Conservation (phyloP, 2,888 invertebrate species). For the Tetheella fluctuosa region DNA sequence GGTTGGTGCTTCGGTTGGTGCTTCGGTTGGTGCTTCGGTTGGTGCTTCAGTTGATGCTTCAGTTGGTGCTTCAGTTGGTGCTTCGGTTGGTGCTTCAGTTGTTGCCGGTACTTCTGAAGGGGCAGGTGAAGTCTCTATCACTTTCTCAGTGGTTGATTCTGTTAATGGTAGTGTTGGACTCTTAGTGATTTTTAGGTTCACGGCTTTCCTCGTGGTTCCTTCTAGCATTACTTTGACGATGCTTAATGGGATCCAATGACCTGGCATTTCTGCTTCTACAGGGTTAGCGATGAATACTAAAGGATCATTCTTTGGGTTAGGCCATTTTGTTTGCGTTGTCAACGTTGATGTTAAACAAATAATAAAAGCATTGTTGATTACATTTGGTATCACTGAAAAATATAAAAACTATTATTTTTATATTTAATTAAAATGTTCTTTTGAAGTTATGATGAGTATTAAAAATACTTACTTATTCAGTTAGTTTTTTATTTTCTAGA, state of each 20-base stretch:
- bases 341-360: constrained; percentile 16
- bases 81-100: constrained; percentile 17
- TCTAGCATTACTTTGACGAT: constrained; percentile 45
- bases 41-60: constrained; percentile 18
- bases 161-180: background rate
- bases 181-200: background rate
- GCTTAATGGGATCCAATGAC: constrained; percentile 61
- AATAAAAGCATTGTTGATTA: constrained; percentile 20
- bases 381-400: constrained; percentile 36
- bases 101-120: constrained; percentile 20
- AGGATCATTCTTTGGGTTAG: constrained; percentile 41
- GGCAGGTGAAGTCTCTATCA: constrained; percentile 13
- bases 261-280: constrained; percentile 56
- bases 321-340: constrained; percentile 25
- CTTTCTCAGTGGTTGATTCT: background rate
- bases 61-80: constrained; percentile 18
- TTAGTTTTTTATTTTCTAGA: background rate
- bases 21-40: constrained; percentile 11
- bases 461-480: background rate
- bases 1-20: constrained; percentile 17
- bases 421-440: background rate
- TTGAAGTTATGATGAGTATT: background rate
- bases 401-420: background rate
- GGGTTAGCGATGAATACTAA: constrained; percentile 59
- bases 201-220: constrained; percentile 5